These are phyloP conservation scores for Neotragus moschatus DNA, from an alignment of 2,113 vertebrate genomes.

Conservation along the genomic window DNA sequence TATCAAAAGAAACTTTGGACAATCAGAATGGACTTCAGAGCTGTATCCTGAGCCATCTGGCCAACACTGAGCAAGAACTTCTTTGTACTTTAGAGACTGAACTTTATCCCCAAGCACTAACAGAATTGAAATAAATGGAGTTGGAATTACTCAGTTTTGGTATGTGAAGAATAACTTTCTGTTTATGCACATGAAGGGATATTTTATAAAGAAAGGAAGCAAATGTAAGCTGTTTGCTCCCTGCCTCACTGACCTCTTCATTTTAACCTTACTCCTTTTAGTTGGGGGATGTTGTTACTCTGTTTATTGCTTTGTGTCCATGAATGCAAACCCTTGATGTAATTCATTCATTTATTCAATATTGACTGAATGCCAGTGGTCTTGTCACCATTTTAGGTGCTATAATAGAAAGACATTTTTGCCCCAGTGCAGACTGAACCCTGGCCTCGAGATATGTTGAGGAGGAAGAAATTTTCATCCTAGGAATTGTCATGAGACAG, in stretches of 20 bases:
- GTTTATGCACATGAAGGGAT: not conserved
- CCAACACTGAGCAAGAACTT: not conserved
- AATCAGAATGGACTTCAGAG: not conserved
- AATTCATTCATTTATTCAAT: not conserved
- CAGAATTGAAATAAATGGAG: not conserved
- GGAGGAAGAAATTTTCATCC: not conserved
- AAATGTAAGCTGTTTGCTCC: not conserved
- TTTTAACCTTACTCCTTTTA: constrained; percentile 12
- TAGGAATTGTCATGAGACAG: not conserved
- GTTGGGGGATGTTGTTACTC: not conserved
- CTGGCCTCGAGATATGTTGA: not conserved
- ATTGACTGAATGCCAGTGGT: not conserved
- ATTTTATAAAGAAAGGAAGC: not conserved
- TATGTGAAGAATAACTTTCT: not conserved
- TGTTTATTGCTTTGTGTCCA: not conserved
- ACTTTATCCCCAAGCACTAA: not conserved
- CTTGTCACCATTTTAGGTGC: not conserved
- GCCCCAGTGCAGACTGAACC: not conserved
- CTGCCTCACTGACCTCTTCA: not conserved
- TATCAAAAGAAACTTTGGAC: constrained; percentile 21
- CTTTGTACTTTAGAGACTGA: constrained; percentile 24
- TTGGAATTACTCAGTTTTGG: not conserved
- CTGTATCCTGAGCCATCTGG: constrained; percentile 22
- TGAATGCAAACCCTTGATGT: not conserved
- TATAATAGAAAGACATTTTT: not conserved